These are phyloP conservation scores for Scaptodrosophila latifasciaeformis DNA, from an alignment of 2,888 invertebrate species.

Conservation along the genomic window DNA sequence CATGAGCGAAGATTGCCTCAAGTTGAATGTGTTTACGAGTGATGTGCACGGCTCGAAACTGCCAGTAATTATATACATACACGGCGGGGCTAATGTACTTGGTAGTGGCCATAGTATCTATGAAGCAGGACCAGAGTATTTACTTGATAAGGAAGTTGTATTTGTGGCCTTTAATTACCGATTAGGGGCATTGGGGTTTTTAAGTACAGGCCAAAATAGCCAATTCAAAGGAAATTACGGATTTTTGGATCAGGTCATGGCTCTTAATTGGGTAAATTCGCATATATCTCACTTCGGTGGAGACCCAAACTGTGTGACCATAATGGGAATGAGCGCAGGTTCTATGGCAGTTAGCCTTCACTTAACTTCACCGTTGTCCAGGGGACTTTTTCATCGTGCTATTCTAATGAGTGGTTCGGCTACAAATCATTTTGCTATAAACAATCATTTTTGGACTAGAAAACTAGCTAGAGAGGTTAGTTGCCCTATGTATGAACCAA, in stretches of 20 bases:
- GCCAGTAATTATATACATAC: constrained; percentile 69
- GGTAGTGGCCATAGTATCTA: constrained; percentile 62
- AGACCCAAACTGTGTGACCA: constrained; percentile 79
- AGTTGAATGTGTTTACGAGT: constrained; percentile 79
- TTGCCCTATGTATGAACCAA: constrained; percentile 77
- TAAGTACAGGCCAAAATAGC: constrained; percentile 78
- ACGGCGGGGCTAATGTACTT: constrained; percentile 64
- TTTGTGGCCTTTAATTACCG: constrained; percentile 71
- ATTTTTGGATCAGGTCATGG: constrained; percentile 81
- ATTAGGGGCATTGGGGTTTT: constrained; percentile 75
- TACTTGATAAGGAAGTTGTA: constrained; percentile 68
- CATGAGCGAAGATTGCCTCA: constrained; percentile 80
- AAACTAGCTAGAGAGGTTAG: constrained; percentile 78
- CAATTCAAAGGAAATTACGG: constrained; percentile 81
- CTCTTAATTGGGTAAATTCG: constrained; percentile 79
- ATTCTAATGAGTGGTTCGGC: constrained; percentile 81
- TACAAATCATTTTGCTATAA: constrained; percentile 76
- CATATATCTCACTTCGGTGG: constrained; percentile 82
- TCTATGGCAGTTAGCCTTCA: constrained; percentile 76
- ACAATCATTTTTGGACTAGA: constrained; percentile 76
- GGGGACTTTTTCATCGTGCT: constrained; percentile 81
- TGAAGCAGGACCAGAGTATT: constrained; percentile 63
- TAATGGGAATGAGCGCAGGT: constrained; percentile 79
- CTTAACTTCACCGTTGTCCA: constrained; percentile 80
- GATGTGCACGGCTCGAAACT: constrained; percentile 20